Evolutionary conservation across 30 jellyfish, hydroid and myxozoan species (phyloP).

Genomic region (Phacellophora camtschatica): DNA sequence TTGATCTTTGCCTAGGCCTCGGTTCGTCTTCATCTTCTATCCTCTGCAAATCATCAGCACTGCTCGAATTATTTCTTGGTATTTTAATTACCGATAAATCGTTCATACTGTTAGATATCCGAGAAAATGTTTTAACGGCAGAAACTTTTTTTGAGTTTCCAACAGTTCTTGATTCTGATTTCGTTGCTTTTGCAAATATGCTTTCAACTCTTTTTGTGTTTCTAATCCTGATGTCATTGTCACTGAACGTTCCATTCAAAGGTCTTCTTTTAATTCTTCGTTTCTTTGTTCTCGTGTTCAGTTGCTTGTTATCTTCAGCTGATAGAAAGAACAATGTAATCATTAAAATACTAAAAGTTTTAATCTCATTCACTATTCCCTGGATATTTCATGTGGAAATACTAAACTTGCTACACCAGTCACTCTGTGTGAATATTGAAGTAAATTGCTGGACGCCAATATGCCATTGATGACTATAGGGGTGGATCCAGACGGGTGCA

Average conservation of each 20-base stretch:
- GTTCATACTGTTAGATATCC: slow-evolving; percentile 73
- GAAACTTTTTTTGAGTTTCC: neutral
- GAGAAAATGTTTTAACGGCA: neutral
- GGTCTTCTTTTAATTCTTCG: slow-evolving; percentile 18
- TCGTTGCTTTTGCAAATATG: neutral
- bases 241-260: slow-evolving; percentile 33
- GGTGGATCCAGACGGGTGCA: too few relatives aligned
- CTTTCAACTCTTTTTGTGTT: neutral
- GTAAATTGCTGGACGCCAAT: too few relatives aligned
- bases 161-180: slow-evolving; percentile 30
- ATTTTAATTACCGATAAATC: slow-evolving; percentile 59
- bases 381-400: too few relatives aligned
- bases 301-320: slow-evolving; percentile 28
- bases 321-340: neutral
- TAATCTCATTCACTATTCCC: too few relatives aligned
- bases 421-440: too few relatives aligned
- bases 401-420: neutral
- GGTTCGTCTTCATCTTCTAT: slow-evolving; percentile 19
- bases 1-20: slow-evolving; percentile 65
- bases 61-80: slow-evolving; percentile 26
- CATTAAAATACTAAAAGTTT: neutral
- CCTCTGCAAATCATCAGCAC: slow-evolving; percentile 36
- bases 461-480: too few relatives aligned
- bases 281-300: slow-evolving; percentile 9
- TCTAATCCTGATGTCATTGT: slow-evolving; percentile 21